Evolutionary conservation across 2,888 invertebrate genomes (phyloP).

Genomic region (Cephus runcator): DNA sequence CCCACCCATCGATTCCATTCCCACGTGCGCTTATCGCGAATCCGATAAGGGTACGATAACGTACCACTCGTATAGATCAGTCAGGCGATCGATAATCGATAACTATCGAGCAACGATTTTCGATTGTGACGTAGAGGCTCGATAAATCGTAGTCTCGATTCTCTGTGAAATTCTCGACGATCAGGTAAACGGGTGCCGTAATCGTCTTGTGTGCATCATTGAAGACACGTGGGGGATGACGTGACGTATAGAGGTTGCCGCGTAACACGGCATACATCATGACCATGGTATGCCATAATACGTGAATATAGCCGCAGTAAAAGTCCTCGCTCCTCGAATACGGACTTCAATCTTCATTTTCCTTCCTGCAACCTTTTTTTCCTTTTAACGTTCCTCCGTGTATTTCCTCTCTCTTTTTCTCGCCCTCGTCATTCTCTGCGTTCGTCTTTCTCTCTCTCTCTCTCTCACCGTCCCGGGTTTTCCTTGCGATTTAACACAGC

Average conservation of each 20-base stretch:
- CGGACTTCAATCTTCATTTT: not conserved
- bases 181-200: constrained; percentile 29
- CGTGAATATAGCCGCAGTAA: not conserved
- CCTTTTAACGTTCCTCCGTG: not conserved
- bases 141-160: constrained; percentile 17
- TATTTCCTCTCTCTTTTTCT: not conserved
- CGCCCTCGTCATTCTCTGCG: not conserved
- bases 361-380: not conserved
- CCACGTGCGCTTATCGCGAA: not conserved
- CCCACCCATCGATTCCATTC: not conserved
- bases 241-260: too few species aligned
- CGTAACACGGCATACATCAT: not conserved
- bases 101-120: not conserved
- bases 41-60: too few species aligned
- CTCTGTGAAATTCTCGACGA: constrained; percentile 5
- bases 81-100: not conserved
- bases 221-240: constrained; percentile 17
- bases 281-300: not conserved
- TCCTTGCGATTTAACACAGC: not conserved
- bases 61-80: not conserved
- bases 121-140: not conserved
- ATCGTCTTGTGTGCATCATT: constrained; percentile 33
- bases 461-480: not conserved
- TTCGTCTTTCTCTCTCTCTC: not conserved
- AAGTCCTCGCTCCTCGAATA: not conserved